Evolutionary conservation across 2,888 invertebrate species (phyloP).

Genomic region (Sisyra terminalis): DNA sequence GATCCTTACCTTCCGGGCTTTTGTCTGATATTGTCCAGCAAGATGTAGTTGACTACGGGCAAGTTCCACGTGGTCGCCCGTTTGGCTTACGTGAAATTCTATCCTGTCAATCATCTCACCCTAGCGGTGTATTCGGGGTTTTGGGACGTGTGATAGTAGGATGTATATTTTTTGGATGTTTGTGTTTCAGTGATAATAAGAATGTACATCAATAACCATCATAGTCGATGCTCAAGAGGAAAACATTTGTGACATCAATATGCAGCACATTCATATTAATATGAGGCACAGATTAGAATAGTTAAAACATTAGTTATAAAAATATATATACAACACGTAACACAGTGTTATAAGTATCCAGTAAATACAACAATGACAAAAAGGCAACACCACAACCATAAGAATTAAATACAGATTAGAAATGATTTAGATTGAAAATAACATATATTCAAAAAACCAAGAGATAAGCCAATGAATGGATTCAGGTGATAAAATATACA

Average conservation of each 20-base stretch:
- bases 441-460: background rate
- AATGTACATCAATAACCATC: no score
- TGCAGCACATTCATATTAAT: background rate
- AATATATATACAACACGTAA: background rate
- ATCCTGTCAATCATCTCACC: conserved; percentile 90
- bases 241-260: conserved; percentile 1
- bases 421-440: background rate
- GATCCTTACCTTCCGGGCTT: conserved; percentile 71
- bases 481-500: conserved; percentile 11
- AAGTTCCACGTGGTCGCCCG: conserved; percentile 66
- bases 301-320: background rate
- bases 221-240: conserved; percentile 3
- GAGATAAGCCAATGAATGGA: conserved; percentile 4
- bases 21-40: conserved; percentile 69
- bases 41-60: conserved; percentile 62
- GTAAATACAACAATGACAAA: conserved; percentile 8
- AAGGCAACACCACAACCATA: conserved; percentile 6
- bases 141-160: conserved; percentile 11
- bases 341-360: conserved; percentile 1
- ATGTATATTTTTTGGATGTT: conserved; percentile 2
- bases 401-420: conserved; percentile 2
- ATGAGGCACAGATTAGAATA: background rate
- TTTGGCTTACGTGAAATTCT: conserved; percentile 82
- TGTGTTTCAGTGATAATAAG: background rate
- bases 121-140: conserved; percentile 29